Conservation (phyloP, 2,797 vertebrate genomes). For the Yasuhikotakia modesta region DNA sequence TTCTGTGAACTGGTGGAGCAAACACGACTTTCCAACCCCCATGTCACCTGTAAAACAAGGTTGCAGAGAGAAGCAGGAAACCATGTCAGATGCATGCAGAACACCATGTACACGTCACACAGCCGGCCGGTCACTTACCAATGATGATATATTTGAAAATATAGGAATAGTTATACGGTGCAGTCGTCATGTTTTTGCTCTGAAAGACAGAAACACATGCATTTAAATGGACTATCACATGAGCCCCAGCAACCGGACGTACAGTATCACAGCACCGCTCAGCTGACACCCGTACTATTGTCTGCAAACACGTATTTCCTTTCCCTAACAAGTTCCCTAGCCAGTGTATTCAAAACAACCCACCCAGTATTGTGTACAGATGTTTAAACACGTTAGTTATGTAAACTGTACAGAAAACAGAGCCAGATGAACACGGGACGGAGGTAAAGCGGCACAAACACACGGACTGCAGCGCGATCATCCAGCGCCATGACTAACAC, state of each 20-base stretch:
- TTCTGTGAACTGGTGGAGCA: conserved; percentile 97
- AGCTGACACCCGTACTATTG: conserved; percentile 36
- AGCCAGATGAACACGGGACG: conserved; percentile 15
- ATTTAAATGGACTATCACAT: not conserved
- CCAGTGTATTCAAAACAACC: not conserved
- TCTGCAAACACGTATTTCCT: conserved; percentile 20
- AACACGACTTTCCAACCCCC: conserved; percentile 97
- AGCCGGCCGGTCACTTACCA: conserved; percentile 90
- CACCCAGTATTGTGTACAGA: not conserved
- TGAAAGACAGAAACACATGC: not conserved
- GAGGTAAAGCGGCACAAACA: conserved; percentile 23
- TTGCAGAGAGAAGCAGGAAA: no score
- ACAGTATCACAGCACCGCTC: conserved; percentile 6
- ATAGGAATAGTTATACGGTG: conserved; percentile 99
- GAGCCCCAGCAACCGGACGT: not conserved
- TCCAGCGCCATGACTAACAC: conserved; percentile 39
- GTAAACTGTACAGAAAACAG: not conserved
- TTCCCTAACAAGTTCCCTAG: conserved; percentile 1
- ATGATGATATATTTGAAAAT: conserved; percentile 99
- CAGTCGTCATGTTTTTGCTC: conserved; percentile 89
- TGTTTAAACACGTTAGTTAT: not conserved
- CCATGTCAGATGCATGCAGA: no score
- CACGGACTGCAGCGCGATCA: conserved; percentile 35
- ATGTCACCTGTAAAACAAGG: conserved; percentile 84
- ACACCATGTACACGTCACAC: no score